Evolutionary conservation across 2,113 vertebrate genomes (phyloP), one percentile per base, ranked within the genome.

Genomic region (Dicerorhinus sumatrensis): DNA sequence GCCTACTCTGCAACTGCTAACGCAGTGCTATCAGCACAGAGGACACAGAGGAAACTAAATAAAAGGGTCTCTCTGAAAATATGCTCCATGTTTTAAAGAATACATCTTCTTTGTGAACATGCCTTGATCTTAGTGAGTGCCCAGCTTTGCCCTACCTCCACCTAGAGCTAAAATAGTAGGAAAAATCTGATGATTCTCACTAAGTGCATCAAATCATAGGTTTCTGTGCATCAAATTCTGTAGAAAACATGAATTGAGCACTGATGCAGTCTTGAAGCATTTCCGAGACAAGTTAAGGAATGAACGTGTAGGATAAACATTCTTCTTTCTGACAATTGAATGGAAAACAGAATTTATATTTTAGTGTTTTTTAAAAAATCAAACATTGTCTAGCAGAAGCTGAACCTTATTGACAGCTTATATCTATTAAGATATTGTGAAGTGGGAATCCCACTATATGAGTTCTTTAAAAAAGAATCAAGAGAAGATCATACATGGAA

Each of bases 321-420:
- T 95, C 31, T 21, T 97, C 87, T 98, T 95, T 97, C 60, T 85
- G 31, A 91, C 81, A 70, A 92, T 39, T 67, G 96, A 39, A 93
- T 91, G 93, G 96, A 97, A 96, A 96, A 96, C 36, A 97, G 63
- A 95, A 8, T 3, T 54, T 92, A 69, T 76, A 95, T 96, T 92
- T 94, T 95, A 97, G 73, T 97, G 6, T 95, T 96, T 84, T 97
- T 39, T 17, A 77, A 92, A 91, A 94, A 80, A 97, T 92, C 75
- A 98, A 91, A 95, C 89, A 97, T 91, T 94, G 88, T 89, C 97
- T 98, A 97, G 62, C 31, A 83, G 16, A 83, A 94, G 76, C 79
- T 97, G 3, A 5, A 89, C 20, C 76, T 96, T 85, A 89, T 89
- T 95, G 18, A 90, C 62, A 94, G 94, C 56, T 84, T 96, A 89